A percentile compares a stretch with the other conserved stretches of the same genome.
Conservation (phyloP, 2,888 invertebrate genomes). For the Dasypogon diadema region DNA sequence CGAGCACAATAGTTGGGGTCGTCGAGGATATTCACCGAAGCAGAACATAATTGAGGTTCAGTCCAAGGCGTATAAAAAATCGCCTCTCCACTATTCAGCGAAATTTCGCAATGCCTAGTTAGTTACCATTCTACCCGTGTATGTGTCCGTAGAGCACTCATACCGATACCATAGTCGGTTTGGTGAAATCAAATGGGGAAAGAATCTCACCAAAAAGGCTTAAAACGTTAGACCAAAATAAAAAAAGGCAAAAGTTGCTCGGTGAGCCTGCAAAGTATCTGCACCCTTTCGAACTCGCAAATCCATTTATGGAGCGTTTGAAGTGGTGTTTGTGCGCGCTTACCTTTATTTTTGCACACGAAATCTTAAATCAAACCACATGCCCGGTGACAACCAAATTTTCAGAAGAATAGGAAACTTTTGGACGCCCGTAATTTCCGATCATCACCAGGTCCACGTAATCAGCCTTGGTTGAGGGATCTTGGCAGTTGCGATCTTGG, state of each 20-base stretch:
- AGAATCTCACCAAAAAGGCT: slow-evolving; percentile 12
- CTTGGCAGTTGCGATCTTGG: not conserved
- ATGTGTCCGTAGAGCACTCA: not conserved
- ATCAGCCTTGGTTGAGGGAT: not conserved
- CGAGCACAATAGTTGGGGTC: not conserved
- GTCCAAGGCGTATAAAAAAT: slow-evolving; percentile 5
- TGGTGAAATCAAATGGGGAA: slow-evolving; percentile 9
- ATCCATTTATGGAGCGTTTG: not conserved
- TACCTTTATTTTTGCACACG: not conserved
- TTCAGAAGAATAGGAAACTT: not conserved
- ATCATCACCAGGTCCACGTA: not conserved
- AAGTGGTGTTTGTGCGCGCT: not conserved
- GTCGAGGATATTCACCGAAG: slow-evolving; percentile 33
- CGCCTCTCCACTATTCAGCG: slow-evolving; percentile 8
- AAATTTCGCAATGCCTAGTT: slow-evolving; percentile 4
- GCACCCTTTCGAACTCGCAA: slow-evolving; percentile 11
- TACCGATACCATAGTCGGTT: not conserved
- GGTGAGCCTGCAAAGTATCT: not conserved
- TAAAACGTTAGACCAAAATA: not conserved
- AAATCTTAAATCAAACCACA: not conserved
- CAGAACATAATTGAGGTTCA: slow-evolving; percentile 42
- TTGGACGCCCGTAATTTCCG: too few species aligned
- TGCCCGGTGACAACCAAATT: not conserved
- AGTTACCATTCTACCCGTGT: not conserved
- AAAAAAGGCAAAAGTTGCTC: slow-evolving; percentile 1